Conservation (phyloP, 2,113 vertebrate genomes). For the Crotalus viridis region DNA sequence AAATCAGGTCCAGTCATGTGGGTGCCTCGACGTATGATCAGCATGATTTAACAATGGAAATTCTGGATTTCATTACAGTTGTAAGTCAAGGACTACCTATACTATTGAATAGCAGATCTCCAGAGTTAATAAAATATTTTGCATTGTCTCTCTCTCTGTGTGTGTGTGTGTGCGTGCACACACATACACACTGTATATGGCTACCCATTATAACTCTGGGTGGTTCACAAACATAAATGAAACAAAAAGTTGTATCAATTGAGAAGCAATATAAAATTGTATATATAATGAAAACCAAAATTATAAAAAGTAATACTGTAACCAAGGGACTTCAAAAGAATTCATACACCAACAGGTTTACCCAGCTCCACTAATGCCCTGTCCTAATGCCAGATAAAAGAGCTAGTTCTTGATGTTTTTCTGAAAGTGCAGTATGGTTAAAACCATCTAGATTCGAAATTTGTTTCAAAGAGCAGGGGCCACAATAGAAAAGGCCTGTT, state of each 20-base stretch:
- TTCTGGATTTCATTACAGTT: too few species aligned
- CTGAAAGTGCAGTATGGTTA: too few species aligned
- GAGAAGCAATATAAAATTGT: background rate
- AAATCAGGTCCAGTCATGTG: too few species aligned
- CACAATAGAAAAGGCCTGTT: too few species aligned
- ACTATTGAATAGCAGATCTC: background rate
- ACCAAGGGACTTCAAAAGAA: background rate
- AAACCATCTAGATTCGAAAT: too few species aligned
- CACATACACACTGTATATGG: background rate
- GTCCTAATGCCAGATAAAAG: too few species aligned
- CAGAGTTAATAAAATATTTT: background rate
- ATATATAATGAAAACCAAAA: background rate
- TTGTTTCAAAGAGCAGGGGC: too few species aligned
- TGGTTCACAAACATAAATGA: background rate
- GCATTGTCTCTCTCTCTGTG: background rate
- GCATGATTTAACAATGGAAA: too few species aligned
- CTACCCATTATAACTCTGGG: background rate
- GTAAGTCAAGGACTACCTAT: too few species aligned
- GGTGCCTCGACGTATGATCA: too few species aligned
- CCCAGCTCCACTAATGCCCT: too few species aligned
- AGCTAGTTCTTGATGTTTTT: background rate
- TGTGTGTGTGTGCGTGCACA: background rate
- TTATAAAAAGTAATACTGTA: background rate
- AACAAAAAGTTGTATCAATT: background rate
- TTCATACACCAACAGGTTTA: background rate